phyloP scores from a whole-genome alignment of 2,113 vertebrate genomes.

The Diglossa brunneiventris region DNA sequence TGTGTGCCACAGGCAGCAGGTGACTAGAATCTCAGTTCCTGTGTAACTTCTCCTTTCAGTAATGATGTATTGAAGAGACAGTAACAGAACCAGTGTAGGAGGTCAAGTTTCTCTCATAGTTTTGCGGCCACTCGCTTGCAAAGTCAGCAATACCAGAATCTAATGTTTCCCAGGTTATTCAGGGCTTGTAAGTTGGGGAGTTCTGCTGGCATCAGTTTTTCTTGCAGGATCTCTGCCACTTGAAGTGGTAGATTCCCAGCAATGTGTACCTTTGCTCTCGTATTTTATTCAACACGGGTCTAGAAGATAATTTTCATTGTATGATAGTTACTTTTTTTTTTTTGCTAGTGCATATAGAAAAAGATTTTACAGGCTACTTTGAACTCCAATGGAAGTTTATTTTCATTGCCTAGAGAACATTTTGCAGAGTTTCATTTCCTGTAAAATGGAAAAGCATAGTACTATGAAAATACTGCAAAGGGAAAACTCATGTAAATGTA shows the following conservation, averaged over 20 bases:
- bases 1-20: not conserved
- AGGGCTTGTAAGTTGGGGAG: not conserved
- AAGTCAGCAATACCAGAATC: not conserved
- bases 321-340: not conserved
- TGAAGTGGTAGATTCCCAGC: not conserved
- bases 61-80: not conserved
- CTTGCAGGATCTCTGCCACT: not conserved
- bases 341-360: not conserved
- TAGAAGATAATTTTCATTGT: not conserved
- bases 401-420: not conserved
- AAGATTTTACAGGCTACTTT: not conserved
- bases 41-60: not conserved
- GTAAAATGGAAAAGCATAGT: not conserved
- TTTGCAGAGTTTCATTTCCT: not conserved
- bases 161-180: not conserved
- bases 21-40: not conserved
- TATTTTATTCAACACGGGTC: not conserved
- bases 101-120: not conserved
- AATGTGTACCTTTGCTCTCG: not conserved
- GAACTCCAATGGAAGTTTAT: not conserved
- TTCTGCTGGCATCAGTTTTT: not conserved
- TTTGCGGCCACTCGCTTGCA: not conserved
- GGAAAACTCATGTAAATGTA: not conserved
- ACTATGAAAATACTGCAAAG: not conserved
- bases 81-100: not conserved